Evolutionary conservation across 2,888 invertebrate genomes (phyloP), one percentile per base, ranked within the genome.

Genomic region (Fragum fragum): DNA sequence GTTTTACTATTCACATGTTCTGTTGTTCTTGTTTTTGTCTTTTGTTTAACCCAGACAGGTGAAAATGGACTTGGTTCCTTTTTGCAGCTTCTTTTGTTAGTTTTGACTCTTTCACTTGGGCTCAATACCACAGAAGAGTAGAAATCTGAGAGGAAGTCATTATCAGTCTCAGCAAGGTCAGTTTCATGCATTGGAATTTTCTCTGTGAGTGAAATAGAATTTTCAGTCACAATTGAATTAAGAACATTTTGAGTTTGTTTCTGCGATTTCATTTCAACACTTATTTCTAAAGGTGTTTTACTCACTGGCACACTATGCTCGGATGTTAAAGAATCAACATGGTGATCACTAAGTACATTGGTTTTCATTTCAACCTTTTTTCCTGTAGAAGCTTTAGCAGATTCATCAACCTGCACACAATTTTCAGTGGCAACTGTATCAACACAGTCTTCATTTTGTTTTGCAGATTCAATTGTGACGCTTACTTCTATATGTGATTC

Each of bases 101-200:
- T 82, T 71, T 85, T 85, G n/a, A 85, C 85, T 71, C 82, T 77
- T 68, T 85, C 85, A 73, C 85, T 74, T 23, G 85, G 85, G 70
- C 85, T 85, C 9, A 85, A 57, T 7, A 82, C 53, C 57, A 80
- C 66, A 66, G 66, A 21, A 21, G 66, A 42, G 36, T 66, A 66
- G 7, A 61, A 57, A 11, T 57, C 57, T 9, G 14, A 14, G 7
- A 18, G 3, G 16, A 47, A 47, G 47, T 47, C 47, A 3, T 47
- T 57, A 23, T 57, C 57, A 57, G 11, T 23, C 3, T 57, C 21
- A 6, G 11, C 23, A 23, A 5, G n/a, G 14, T 57, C 57, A 26
- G 9, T n/a, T 66, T 36, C 32, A 6, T 36, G 32, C 9, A 6
- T 36, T 36, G 32, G 32, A 36, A 36, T 36, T 6, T 9, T 36